Base-by-base conservation (phyloP, 2,113 vertebrate genomes). In the Andinoacara biseriatus region DNA sequence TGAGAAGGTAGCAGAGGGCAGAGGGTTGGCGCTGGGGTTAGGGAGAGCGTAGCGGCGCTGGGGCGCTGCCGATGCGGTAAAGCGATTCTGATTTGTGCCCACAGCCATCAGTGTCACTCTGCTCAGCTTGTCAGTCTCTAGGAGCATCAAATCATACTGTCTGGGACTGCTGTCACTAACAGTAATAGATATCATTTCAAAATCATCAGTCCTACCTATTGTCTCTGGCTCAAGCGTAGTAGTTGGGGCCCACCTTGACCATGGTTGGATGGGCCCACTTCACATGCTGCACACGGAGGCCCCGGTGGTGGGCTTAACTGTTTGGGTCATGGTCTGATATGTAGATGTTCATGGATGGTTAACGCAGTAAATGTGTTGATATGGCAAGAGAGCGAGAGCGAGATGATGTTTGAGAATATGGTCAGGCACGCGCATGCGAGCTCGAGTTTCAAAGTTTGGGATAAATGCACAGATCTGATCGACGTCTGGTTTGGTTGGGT, bases 141-240 rank as follows among this genome's bases (percentile, higher is more conserved):
- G 94, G 93, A 97, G 87, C 76, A 87, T 97, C 96, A 97, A 93
- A 94, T 94, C 92, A 26, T 14, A 90, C 90, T 91, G 94, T 95
- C 91, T 93, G 89, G 92, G 95, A 95, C 94, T 85, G 94, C 96
- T 97, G 96, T 97, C 96, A 96, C 95, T 95, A 96, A 96, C 93
- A 97, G 97, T 97, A 97, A 97, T 96, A 94, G 97, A 97, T 97
- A 96, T 97, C 94, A 97, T 97, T 95, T 97, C 95, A 96, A 96
- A 95, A 94, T 87, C 94, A 89, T 84, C 82, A 80, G 89, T 88
- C 86, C 81, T 90, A 87, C 89, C 82, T 86, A 89, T 90, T 91
- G 92, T 91, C 92, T 94, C 92, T 90, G 91, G 90, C 87, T 91
- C 77, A 69, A 65, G 81, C 87, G 87, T 72, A 79, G 80, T 92